Base-by-base conservation (phyloP, 1,140 invertebrate species). In the Orius insidiosus region DNA sequence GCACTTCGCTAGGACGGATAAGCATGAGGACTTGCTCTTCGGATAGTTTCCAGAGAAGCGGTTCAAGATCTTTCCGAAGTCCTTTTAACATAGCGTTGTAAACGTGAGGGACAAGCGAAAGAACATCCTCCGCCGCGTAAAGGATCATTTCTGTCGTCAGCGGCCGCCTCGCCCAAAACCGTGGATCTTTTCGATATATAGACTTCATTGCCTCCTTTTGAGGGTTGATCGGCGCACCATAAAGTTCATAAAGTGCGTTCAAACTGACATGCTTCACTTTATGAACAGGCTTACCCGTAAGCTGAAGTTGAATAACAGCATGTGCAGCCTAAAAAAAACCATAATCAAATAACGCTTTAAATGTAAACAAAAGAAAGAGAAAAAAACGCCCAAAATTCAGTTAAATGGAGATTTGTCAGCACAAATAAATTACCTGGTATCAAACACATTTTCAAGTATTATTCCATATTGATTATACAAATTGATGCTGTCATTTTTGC, bases 341-440 rank as follows among this genome's bases (percentile, higher is more conserved):
- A n/a, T n/a, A n/a, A n/a, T n/a, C n/a, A n/a, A n/a, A n/a, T n/a
- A n/a, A n/a, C n/a, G n/a, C n/a, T n/a, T n/a, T n/a, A n/a, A n/a
- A n/a, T n/a, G n/a, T n/a, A n/a, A n/a, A n/a, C n/a, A n/a, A n/a
- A n/a, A n/a, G n/a, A n/a, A n/a, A n/a, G n/a, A n/a, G n/a, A n/a
- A n/a, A n/a, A n/a, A n/a, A n/a, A n/a, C n/a, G n/a, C n/a, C n/a
- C n/a, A n/a, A n/a, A n/a, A n/a, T n/a, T n/a, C n/a, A n/a, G n/a
- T n/a, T n/a, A n/a, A n/a, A n/a, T n/a, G n/a, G n/a, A n/a, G n/a
- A n/a, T n/a, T n/a, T n/a, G n/a, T n/a, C n/a, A n/a, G n/a, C n/a
- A n/a, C n/a, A n/a, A n/a, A n/a, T n/a, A n/a, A n/a, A n/a, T n/a
- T 62, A 82, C 83, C 69, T 96, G 92, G 92, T 96, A 63, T 97